These are phyloP conservation scores for Halcyon badia DNA, from an alignment of 2,797 vertebrate species.

Conservation along the genomic window DNA sequence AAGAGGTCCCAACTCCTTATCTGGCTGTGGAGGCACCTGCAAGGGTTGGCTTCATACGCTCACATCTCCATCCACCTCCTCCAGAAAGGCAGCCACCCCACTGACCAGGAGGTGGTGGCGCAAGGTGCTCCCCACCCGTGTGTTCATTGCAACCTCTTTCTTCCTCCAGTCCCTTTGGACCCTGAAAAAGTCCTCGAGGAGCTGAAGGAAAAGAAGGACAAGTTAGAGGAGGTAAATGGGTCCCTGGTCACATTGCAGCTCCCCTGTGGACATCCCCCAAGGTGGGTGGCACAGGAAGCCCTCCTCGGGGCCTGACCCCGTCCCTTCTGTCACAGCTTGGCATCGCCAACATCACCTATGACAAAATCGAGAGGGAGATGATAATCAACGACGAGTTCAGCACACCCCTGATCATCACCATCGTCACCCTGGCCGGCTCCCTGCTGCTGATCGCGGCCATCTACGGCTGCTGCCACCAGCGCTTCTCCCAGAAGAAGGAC, in stretches of 20 bases:
- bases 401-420: constrained; percentile 83
- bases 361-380: constrained; percentile 1
- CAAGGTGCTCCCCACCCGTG: not conserved
- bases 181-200: constrained; percentile 42
- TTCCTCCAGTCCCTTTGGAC: constrained; percentile 51
- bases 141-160: not conserved
- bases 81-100: not conserved
- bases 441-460: constrained; percentile 79
- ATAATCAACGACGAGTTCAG: constrained; percentile 76
- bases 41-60: not conserved
- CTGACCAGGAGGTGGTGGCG: not conserved
- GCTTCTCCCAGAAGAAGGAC: constrained; percentile 81
- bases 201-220: constrained; percentile 63
- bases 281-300: not conserved
- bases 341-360: constrained; percentile 53
- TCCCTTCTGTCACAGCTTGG: constrained; percentile 51
- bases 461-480: constrained; percentile 85
- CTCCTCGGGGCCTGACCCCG: not conserved
- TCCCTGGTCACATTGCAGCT: not conserved
- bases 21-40: not conserved
- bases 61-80: not conserved
- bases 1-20: not conserved
- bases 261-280: rapidly evolving
- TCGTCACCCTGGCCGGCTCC: constrained; percentile 81
- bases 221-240: constrained; percentile 71